A percentile compares a stretch with the other conserved stretches of the same genome.
Conservation (phyloP, 2,797 vertebrate genomes). For the Lemur catta region DNA sequence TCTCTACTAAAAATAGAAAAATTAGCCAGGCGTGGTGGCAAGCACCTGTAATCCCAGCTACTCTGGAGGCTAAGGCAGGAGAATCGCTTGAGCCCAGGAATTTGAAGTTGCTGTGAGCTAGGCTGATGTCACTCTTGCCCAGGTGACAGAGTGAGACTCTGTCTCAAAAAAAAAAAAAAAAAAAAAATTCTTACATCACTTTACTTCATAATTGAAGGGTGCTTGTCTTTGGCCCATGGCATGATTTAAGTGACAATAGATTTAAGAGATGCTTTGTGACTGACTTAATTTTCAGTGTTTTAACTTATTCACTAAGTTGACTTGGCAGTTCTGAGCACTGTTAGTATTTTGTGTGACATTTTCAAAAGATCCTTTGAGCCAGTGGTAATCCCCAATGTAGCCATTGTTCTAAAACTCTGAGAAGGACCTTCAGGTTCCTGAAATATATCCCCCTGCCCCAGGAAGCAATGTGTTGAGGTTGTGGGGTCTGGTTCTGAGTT, state of each 20-base stretch:
- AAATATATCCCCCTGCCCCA: neutral
- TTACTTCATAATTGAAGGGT: conserved; percentile 12
- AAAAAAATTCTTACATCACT: neutral
- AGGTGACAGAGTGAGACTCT: too few species aligned
- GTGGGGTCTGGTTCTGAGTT: neutral
- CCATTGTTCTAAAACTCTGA: conserved; percentile 15
- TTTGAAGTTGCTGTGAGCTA: too few species aligned
- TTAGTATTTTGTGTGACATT: conserved; percentile 33
- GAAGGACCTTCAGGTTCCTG: neutral
- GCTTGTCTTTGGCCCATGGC: conserved; percentile 9
- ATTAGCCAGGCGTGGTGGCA: too few species aligned
- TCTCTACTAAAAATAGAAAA: too few species aligned
- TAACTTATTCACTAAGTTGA: conserved; percentile 23
- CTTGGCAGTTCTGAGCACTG: neutral
- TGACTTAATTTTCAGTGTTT: conserved; percentile 57
- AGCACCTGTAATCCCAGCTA: too few species aligned
- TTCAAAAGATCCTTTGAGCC: conserved; percentile 43
- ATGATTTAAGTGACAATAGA: conserved; percentile 26
- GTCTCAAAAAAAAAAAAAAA: too few species aligned
- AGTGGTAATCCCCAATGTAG: neutral
- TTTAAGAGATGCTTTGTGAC: conserved; percentile 39
- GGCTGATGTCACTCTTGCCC: too few species aligned
- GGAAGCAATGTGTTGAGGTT: neutral
- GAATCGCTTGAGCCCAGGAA: too few species aligned
- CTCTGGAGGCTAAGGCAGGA: too few species aligned